Conservation (phyloP, 2,888 invertebrate species). For the Dromius quadrimaculatus region DNA sequence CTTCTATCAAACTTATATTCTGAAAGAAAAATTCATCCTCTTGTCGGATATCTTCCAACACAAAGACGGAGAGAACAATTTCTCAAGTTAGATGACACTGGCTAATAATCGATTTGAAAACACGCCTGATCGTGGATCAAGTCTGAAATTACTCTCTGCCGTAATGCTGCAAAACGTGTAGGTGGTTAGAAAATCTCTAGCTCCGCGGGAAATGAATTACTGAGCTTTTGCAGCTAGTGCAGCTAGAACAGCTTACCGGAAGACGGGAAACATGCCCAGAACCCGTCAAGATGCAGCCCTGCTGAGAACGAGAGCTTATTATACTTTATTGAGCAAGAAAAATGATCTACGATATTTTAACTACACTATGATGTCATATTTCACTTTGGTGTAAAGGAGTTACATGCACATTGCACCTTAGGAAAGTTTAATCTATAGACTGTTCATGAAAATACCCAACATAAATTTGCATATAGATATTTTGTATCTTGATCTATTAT, state of each 20-base stretch:
- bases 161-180: slow-evolving; percentile 27
- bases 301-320: not conserved
- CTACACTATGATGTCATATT: not conserved
- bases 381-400: too few relatives aligned
- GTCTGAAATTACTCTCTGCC: not conserved
- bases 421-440: too few relatives aligned
- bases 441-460: too few relatives aligned
- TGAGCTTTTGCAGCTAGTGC: not conserved
- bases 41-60: too few relatives aligned
- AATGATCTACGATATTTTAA: slow-evolving; percentile 8
- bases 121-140: slow-evolving; percentile 5
- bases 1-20: too few relatives aligned
- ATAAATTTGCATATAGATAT: too few relatives aligned
- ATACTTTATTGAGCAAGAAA: not conserved
- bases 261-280: slow-evolving; percentile 4
- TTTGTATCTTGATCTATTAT: too few relatives aligned
- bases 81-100: not conserved
- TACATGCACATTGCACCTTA: too few relatives aligned
- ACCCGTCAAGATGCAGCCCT: not conserved
- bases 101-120: not conserved
- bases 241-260: slow-evolving; percentile 2
- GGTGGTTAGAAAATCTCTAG: slow-evolving; percentile 7
- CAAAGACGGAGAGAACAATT: too few relatives aligned
- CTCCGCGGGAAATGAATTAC: slow-evolving; percentile 26
- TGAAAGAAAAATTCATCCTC: too few relatives aligned